Evolutionary conservation across 2,888 invertebrate genomes (phyloP), one percentile per base, ranked within the genome.

Genomic region (Dryocosmus kuriphilus): DNA sequence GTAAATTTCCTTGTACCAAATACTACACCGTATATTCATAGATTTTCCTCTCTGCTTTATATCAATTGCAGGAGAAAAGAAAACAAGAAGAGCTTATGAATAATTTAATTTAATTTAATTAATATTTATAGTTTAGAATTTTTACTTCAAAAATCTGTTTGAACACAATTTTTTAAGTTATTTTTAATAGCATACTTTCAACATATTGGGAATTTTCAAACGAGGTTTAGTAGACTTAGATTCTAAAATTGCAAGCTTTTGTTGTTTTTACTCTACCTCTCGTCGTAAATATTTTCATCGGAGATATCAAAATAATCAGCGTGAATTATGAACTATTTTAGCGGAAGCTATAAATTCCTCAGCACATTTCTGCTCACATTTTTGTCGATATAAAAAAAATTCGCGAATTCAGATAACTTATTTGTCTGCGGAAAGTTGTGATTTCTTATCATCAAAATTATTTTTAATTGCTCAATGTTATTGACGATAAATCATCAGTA

Each of bases 1-100:
- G 71, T 71, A 11, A 71, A 71, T 71, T 71, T 71, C 51, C 71
- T 51, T 71, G 51, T 71, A 71, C 51, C 41, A 46, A 67, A 67
- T 27, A 51, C 46, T 19, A 51, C 30, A 51, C n/a, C 30, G 16
- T 19, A 51, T 71, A 51, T 27, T 41, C n/a, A 51, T 30, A 51
- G 30, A n/a, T 71, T 46, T 71, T 51, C n/a, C 9, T n/a, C n/a
- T 51, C 51, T 51, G n/a, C 16, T 51, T 51, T n/a, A 51, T 51
- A 51, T 41, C 16, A 41, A 16, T 41, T 41, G 14, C 14, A 41
- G 41, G 5, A 14, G 41, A 41, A 41, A 41, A 41, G 0, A 4
- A 16, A 41, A 4, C 41, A 41, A 5, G 16, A 16, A 35, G 11
- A 35, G 11, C 35, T 7, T 7, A 46, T 46, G 46, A 4, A 46